These are phyloP conservation scores for Meiosimyza decipiens DNA, from an alignment of 2,888 invertebrate species.

Conservation along the genomic window DNA sequence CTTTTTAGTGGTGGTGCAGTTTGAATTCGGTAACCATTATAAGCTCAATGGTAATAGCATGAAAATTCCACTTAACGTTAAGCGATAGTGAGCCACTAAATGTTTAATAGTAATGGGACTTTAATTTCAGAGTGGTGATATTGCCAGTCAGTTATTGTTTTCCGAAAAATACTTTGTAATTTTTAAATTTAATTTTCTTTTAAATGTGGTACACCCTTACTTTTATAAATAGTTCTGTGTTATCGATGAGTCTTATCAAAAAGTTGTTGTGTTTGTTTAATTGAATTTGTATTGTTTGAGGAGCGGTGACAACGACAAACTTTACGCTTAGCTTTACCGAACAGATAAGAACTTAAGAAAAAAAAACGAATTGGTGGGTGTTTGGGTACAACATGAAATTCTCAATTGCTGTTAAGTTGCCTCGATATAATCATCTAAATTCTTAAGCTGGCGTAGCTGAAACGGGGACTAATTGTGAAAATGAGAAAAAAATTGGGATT, in stretches of 20 bases:
- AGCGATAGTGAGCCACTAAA: no score
- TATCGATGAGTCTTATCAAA: slow-evolving; percentile 62
- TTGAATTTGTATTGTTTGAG: slow-evolving; percentile 63
- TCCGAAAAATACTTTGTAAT: no score
- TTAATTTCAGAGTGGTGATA: no score
- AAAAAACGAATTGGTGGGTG: slow-evolving; percentile 12
- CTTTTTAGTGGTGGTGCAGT: no score
- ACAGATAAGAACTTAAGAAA: background rate
- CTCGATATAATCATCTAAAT: slow-evolving; percentile 18
- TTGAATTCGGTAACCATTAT: no score
- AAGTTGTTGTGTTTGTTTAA: slow-evolving; percentile 67
- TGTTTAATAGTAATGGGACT: no score
- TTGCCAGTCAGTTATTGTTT: no score
- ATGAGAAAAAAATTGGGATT: slow-evolving; percentile 55
- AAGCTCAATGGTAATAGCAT: no score
- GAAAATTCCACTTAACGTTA: no score
- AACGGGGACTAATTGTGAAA: slow-evolving; percentile 54
- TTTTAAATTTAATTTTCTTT: no score
- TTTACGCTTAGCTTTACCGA: slow-evolving; percentile 45
- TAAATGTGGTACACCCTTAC: background rate
- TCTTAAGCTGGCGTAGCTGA: slow-evolving; percentile 35
- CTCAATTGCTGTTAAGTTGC: background rate
- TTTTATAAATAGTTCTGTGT: slow-evolving; percentile 55
- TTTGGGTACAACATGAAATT: background rate
- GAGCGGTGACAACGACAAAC: slow-evolving; percentile 50